Conservation (phyloP, 2,797 vertebrate species). For the Margarornis squamiger region DNA sequence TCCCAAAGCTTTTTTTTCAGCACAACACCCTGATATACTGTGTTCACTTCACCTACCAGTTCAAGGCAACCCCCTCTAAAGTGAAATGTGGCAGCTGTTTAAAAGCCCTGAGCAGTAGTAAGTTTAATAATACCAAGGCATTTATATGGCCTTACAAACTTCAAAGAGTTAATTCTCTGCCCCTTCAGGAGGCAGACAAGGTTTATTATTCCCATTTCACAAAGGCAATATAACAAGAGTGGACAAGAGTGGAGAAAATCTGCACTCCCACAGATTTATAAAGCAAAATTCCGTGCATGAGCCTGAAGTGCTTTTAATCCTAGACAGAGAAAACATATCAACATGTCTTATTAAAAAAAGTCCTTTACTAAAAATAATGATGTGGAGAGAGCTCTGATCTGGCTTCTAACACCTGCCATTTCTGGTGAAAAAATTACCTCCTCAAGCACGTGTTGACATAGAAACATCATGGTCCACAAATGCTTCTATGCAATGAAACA, state of each 20-base stretch:
- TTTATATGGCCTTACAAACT: slow-evolving; percentile 61
- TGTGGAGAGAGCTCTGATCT: slow-evolving; percentile 40
- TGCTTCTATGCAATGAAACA: slow-evolving; percentile 44
- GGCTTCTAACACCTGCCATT: slow-evolving; percentile 47
- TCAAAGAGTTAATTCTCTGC: slow-evolving; percentile 67
- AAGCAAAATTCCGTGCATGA: slow-evolving; percentile 3
- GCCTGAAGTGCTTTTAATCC: slow-evolving; percentile 58
- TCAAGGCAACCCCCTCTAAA: slow-evolving; percentile 50
- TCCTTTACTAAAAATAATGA: slow-evolving; percentile 54
- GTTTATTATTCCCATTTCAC: slow-evolving; percentile 70
- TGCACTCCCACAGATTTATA: slow-evolving; percentile 57
- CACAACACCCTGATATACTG: slow-evolving; percentile 28
- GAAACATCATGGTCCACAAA: slow-evolving; percentile 57
- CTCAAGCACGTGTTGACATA: slow-evolving; percentile 52
- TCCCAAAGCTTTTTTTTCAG: neutral
- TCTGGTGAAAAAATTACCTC: slow-evolving; percentile 23
- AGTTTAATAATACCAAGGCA: slow-evolving; percentile 50
- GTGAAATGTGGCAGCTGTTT: slow-evolving; percentile 65
- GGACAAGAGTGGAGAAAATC: slow-evolving; percentile 58
- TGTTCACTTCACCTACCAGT: slow-evolving; percentile 21
- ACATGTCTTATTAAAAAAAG: slow-evolving; percentile 45
- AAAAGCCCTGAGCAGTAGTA: slow-evolving; percentile 35
- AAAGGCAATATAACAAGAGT: slow-evolving; percentile 64
- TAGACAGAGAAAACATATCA: slow-evolving; percentile 48
- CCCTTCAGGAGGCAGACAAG: slow-evolving; percentile 53